Conservation (phyloP, 1,140 invertebrate genomes). For the Dolichoris vasculosae region DNA sequence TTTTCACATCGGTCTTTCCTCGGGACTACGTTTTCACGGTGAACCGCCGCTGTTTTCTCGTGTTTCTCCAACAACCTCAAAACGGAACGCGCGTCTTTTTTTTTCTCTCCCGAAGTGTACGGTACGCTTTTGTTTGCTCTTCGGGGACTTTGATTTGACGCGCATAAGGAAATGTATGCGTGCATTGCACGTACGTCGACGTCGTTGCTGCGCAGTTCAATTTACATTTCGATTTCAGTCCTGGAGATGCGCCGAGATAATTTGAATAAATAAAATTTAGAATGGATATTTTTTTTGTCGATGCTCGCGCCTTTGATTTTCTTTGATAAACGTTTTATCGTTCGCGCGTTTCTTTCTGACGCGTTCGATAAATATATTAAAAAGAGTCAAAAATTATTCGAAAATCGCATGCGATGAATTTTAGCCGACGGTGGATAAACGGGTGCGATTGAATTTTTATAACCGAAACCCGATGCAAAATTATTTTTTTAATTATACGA, state of each 20-base stretch:
- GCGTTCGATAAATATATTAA: too few species aligned
- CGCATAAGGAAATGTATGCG: neutral
- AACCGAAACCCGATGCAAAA: too few species aligned
- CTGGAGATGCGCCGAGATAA: neutral
- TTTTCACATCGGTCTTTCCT: neutral
- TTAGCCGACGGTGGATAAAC: neutral
- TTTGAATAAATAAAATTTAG: neutral
- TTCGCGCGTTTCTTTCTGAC: too few species aligned
- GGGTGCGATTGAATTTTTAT: neutral
- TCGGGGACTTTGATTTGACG: neutral
- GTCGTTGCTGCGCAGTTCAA: neutral
- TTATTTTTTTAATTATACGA: too few species aligned
- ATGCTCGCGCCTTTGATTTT: too few species aligned
- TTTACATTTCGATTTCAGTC: neutral
- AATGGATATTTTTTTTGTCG: too few species aligned
- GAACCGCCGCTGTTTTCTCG: neutral
- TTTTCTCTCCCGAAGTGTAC: neutral
- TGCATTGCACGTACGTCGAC: neutral
- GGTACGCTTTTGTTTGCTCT: conserved; percentile 24
- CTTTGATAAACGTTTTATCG: too few species aligned
- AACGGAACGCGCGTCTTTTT: neutral
- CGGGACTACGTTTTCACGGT: neutral
- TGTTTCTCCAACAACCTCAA: neutral
- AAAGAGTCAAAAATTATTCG: too few species aligned
- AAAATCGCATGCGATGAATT: too few species aligned